These are phyloP conservation scores for Eilema depressum DNA, from an alignment of 2,888 invertebrate species.

Conservation along the genomic window DNA sequence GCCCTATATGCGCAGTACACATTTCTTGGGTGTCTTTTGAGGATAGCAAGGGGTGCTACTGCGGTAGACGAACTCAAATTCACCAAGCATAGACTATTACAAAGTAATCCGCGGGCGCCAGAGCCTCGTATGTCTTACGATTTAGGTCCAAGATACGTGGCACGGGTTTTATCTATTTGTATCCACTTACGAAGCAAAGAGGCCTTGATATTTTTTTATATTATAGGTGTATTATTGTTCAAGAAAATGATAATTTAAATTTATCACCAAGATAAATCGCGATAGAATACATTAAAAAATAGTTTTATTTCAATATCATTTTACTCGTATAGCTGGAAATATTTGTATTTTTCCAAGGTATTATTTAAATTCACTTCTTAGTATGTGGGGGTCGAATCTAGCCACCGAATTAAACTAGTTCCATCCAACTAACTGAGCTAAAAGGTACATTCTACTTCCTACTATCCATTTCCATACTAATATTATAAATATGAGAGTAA, in stretches of 20 bases:
- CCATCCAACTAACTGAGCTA: neutral
- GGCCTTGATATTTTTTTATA: neutral
- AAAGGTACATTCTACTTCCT: neutral
- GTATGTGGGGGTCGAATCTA: neutral
- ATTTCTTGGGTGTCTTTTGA: no score
- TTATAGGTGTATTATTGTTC: neutral
- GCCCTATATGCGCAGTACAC: no score
- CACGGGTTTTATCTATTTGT: neutral
- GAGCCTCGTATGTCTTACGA: no score
- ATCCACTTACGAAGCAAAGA: neutral
- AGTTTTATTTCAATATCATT: neutral
- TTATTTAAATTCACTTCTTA: neutral
- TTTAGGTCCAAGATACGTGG: no score
- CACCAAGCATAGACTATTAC: no score
- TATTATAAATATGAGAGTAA: no score
- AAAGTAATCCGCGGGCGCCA: no score
- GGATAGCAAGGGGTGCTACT: no score
- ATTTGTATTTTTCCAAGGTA: neutral
- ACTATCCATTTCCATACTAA: no score
- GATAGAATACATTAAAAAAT: neutral
- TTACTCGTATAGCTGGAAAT: neutral
- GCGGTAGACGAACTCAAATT: no score
- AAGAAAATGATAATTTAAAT: neutral
- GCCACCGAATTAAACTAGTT: neutral
- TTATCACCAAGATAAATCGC: constrained; percentile 2